Evolutionary conservation across 2,888 invertebrate genomes (phyloP), one percentile per base, ranked within the genome.

Genomic region (Pseudococcus jackbeardsleyi): DNA sequence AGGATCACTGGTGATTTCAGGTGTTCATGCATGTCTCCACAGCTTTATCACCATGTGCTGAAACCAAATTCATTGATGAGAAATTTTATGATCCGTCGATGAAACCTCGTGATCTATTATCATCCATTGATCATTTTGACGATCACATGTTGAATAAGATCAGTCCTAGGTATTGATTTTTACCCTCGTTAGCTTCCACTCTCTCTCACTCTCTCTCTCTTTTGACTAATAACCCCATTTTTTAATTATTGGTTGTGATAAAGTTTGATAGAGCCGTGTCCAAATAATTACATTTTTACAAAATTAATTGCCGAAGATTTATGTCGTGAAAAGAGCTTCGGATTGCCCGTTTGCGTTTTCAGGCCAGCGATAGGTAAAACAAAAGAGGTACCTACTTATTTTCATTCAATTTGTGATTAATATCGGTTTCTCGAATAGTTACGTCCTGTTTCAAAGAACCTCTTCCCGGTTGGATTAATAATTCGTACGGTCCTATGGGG

Each of bases 221-320:
- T 46, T 12, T 48, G 1, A 48, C 9, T 19, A 33, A 33, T 33
- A 33, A 1, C 26, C 26, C 26, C 3, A 33, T 33, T 33, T 33
- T 33, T 33, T 17, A 54, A 54, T 17, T 1, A 7, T 17, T 15
- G 17, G 5, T 64, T 64, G 1, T 33, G 26, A 3, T 22, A 64
- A 82, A 90, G 90, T 17, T 85, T 90, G 6, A 91, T 96, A 64
- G 94, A 94, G 22, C 92, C 93, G 46, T 95, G 95, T 91, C 98
- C 98, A 0, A 98, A 98, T 91, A 97, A 97, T 0, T 98, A 98
- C 91, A 95, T 97, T 0, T 96, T 95, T 91, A 98, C 98, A 0
- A 98, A 98, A 92, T 96, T 97, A 0, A 92, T 98, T 0, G 96
- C 97, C 0, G 98, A 98, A 91, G 94, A 95, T 89, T 92, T 96